Evolutionary conservation across 2,113 vertebrate species (phyloP).

Genomic region (Saccopteryx bilineata): DNA sequence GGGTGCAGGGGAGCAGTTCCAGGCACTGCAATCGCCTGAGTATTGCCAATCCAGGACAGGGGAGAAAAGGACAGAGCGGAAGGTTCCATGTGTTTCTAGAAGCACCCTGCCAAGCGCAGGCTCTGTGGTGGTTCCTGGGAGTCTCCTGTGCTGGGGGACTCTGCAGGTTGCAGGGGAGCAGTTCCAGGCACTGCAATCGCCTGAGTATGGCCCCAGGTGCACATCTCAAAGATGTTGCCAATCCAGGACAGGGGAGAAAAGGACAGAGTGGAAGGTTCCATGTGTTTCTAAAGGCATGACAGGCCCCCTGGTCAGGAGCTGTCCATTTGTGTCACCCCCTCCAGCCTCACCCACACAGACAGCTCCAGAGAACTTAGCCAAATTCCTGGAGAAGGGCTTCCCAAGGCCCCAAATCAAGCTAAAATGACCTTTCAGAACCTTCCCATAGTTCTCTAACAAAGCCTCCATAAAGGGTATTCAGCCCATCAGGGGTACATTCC

Average conservation of each 20-base stretch:
- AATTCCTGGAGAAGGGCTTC: not conserved
- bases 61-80: not conserved
- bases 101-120: not conserved
- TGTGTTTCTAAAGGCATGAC: constrained; percentile 3
- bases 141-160: not conserved
- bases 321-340: not conserved
- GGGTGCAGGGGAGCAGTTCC: not conserved
- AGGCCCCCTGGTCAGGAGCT: not conserved
- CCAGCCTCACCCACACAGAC: not conserved
- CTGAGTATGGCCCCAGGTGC: not conserved
- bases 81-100: not conserved
- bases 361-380: not conserved
- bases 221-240: not conserved
- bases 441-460: not conserved
- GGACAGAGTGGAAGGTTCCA: not conserved
- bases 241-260: not conserved
- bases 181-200: not conserved
- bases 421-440: not conserved
- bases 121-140: not conserved
- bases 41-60: not conserved
- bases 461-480: not conserved
- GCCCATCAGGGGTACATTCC: not conserved
- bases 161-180: not conserved
- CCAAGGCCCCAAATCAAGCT: constrained; percentile 33
- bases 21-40: not conserved